phyloP scores from a whole-genome alignment of 2,888 invertebrate species.

The Mimumesa dahlbomi region DNA sequence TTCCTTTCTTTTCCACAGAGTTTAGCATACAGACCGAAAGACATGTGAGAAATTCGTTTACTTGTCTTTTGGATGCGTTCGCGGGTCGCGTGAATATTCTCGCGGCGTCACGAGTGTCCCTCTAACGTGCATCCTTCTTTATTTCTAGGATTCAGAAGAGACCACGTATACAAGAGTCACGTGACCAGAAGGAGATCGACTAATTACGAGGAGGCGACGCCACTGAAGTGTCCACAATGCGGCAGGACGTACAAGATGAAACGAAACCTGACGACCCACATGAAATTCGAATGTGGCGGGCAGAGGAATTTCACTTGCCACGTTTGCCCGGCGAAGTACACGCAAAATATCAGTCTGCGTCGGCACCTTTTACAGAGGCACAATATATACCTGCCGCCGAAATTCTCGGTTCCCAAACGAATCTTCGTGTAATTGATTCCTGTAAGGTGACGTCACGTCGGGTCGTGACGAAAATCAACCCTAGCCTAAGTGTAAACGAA shows the following conservation, averaged over 20 bases:
- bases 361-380: constrained; percentile 68
- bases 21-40: not conserved
- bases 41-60: not conserved
- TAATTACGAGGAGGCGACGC: not conserved
- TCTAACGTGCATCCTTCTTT: constrained; percentile 43
- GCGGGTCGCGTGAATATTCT: not conserved
- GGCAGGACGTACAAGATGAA: constrained; percentile 72
- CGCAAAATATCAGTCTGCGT: constrained; percentile 83
- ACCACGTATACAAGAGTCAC: not conserved
- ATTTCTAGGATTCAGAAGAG: constrained; percentile 45
- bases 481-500: too few relatives aligned
- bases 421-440: constrained; percentile 47
- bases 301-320: constrained; percentile 86
- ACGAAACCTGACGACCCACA: constrained; percentile 81
- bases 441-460: too few relatives aligned
- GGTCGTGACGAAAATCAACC: too few relatives aligned
- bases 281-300: constrained; percentile 87
- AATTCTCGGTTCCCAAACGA: constrained; percentile 55
- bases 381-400: constrained; percentile 64
- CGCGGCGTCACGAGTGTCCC: not conserved
- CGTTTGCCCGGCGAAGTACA: constrained; percentile 85
- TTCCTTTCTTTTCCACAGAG: not conserved
- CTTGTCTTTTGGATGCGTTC: too few relatives aligned
- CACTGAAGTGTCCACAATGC: constrained; percentile 68
- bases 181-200: not conserved